Base-by-base conservation (phyloP, 2,888 invertebrate species). In the Gibbula magus region DNA sequence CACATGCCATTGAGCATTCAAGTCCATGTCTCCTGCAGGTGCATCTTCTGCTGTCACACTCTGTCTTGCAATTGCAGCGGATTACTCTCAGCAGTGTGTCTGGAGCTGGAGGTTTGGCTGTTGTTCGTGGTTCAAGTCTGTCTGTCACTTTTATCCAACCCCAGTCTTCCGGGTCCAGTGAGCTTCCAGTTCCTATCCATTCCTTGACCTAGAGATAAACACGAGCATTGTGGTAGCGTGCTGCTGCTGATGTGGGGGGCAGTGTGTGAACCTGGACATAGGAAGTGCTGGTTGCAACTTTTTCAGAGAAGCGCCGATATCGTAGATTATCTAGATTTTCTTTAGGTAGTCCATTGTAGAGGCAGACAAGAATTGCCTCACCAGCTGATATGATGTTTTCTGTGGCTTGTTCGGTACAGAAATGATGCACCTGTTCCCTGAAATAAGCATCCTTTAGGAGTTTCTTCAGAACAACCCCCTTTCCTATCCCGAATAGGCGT, bases 161-260 rank as follows among this genome's bases (percentile, higher is more conserved):
- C 83, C 81, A 87, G 1, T 84, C 80, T n/a, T 29, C 25, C 5
- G 81, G 81, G 13, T 79, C 10, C 2, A 84, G 25, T 10, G 61
- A 52, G 13, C 67, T 66, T 4, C 20, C 77, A 8, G 77, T 75
- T 4, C 75, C 80, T 2, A 79, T 80, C 85, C 83, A 87, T n/a
- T 45, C 25, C 20, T 85, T 81, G 1, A 78, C 74, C 56, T 86
- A 86, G 4, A 53, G 52, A 74, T 83, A 86, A 0, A 82, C 81
- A n/a, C 83, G 66, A 10, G 81, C 18, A 67, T 80, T 77, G 66
- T 85, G 86, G 67, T 78, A 84, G 13, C 56, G 20, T n/a, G 86
- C 82, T 61, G 87, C 82, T 56, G 81, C 82, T 18, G 84, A 75
- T 76, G 84, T 81, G 18, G 82, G 84, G 13, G 86, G 85, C 32